These are phyloP conservation scores for Drosophila neocordata DNA, from an alignment of 1,140 invertebrate species.

Conservation along the genomic window DNA sequence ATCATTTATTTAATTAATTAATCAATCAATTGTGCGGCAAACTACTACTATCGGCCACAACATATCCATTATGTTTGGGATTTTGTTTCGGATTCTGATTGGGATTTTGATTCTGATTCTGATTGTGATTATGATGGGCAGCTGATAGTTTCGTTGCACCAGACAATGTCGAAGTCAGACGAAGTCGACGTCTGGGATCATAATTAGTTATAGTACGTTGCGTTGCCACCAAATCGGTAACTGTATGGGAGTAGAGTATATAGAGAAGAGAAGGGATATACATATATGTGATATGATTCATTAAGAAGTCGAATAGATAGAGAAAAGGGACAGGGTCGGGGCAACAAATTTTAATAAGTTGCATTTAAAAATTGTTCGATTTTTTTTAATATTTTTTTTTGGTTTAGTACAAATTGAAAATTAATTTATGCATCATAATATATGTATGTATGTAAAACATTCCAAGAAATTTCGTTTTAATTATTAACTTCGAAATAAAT, in stretches of 20 bases:
- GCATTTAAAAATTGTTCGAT: conserved; percentile 7
- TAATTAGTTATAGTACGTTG: conserved; percentile 80
- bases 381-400: conserved; percentile 17
- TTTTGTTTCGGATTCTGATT: conserved; percentile 1
- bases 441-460: conserved; percentile 50
- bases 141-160: conserved; percentile 66
- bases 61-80: conserved; percentile 63
- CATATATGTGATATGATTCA: conserved; percentile 6
- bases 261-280: conserved; percentile 70
- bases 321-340: conserved; percentile 7
- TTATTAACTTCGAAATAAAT: conserved; percentile 52
- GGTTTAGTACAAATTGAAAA: conserved; percentile 71
- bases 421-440: conserved; percentile 61
- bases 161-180: conserved; percentile 65
- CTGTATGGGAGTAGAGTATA: conserved; percentile 79
- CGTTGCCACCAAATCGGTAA: conserved; percentile 79
- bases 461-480: conserved; percentile 44
- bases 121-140: conserved; percentile 56
- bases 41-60: conserved; percentile 80
- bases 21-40: conserved; percentile 55
- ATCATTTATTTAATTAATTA: conserved; percentile 35
- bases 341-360: conserved; percentile 2
- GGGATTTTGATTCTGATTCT: conserved; percentile 23
- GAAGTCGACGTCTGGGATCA: conserved; percentile 80
- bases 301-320: conserved; percentile 50